phyloP scores from a whole-genome alignment of 2,113 vertebrate genomes.

The Cebidichthys violaceus region DNA sequence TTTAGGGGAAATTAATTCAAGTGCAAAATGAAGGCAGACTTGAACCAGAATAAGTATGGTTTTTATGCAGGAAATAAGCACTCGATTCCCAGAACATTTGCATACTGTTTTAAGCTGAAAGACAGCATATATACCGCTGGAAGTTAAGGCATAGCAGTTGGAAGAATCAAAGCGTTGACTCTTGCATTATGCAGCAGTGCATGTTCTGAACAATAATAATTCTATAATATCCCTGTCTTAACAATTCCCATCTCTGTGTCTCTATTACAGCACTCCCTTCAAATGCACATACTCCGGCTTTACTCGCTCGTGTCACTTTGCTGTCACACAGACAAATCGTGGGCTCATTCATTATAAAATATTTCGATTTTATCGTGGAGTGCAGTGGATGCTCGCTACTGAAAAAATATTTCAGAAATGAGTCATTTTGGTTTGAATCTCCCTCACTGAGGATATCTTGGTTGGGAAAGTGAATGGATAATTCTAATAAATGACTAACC shows the following conservation, averaged over 20 bases:
- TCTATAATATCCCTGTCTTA: slow-evolving; percentile 60
- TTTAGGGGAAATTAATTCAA: slow-evolving; percentile 51
- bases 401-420: slow-evolving; percentile 17
- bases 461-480: slow-evolving; percentile 30
- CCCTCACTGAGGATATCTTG: slow-evolving; percentile 5
- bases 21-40: slow-evolving; percentile 41
- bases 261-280: slow-evolving; percentile 18
- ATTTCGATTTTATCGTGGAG: slow-evolving; percentile 26
- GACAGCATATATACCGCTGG: slow-evolving; percentile 41
- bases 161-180: slow-evolving; percentile 64
- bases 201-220: slow-evolving; percentile 67
- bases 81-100: slow-evolving; percentile 69
- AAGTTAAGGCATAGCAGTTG: slow-evolving; percentile 55
- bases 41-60: slow-evolving; percentile 53
- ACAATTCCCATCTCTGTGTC: slow-evolving; percentile 44
- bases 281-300: slow-evolving; percentile 27
- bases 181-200: slow-evolving; percentile 64
- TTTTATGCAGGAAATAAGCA: slow-evolving; percentile 52
- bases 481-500: slow-evolving; percentile 42
- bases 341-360: slow-evolving; percentile 15
- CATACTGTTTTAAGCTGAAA: slow-evolving; percentile 66
- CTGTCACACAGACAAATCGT: slow-evolving; percentile 28
- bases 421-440: slow-evolving; percentile 25
- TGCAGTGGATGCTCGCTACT: neutral
- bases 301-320: slow-evolving; percentile 36